Conservation (phyloP, 1,140 invertebrate species). For the Drosophila tsacasi region DNA sequence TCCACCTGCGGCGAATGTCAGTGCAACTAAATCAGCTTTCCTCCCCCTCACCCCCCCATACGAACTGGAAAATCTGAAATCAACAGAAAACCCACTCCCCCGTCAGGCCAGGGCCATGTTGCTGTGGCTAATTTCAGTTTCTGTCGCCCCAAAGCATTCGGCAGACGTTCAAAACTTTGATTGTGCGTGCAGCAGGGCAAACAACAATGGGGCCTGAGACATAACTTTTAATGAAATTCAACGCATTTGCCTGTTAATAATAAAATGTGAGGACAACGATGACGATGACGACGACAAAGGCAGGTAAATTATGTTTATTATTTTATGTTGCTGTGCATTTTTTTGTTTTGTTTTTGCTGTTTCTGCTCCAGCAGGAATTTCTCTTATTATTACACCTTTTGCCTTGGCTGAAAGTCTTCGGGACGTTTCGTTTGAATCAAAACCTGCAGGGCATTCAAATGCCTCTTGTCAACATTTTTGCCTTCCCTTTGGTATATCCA, state of each 20-base stretch:
- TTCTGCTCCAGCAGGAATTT: conserved; percentile 54
- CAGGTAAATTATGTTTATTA: conserved; percentile 80
- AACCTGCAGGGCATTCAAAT: conserved; percentile 65
- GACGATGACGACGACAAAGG: conserved; percentile 60
- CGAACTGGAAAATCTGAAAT: background rate
- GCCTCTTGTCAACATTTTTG: conserved; percentile 66
- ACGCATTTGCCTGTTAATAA: conserved; percentile 79
- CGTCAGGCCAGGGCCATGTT: conserved; percentile 8
- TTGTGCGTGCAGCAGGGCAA: conserved; percentile 45
- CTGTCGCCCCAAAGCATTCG: conserved; percentile 60
- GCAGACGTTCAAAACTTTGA: conserved; percentile 60
- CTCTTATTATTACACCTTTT: conserved; percentile 74
- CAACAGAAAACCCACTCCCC: background rate
- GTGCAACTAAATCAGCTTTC: conserved; percentile 39
- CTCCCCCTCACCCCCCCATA: background rate
- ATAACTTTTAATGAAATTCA: conserved; percentile 83
- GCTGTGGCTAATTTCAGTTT: conserved; percentile 55
- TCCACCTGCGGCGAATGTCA: conserved; percentile 46
- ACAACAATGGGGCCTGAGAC: conserved; percentile 40
- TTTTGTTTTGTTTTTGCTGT: conserved; percentile 6
- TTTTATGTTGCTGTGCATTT: conserved; percentile 55
- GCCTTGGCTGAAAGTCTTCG: conserved; percentile 7
- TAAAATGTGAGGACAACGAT: conserved; percentile 65
- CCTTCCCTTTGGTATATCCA: conserved; percentile 12
- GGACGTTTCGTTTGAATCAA: conserved; percentile 51